Evolutionary conservation across 2,797 vertebrate genomes (phyloP).

Genomic region (Phaenicophaeus curvirostris): DNA sequence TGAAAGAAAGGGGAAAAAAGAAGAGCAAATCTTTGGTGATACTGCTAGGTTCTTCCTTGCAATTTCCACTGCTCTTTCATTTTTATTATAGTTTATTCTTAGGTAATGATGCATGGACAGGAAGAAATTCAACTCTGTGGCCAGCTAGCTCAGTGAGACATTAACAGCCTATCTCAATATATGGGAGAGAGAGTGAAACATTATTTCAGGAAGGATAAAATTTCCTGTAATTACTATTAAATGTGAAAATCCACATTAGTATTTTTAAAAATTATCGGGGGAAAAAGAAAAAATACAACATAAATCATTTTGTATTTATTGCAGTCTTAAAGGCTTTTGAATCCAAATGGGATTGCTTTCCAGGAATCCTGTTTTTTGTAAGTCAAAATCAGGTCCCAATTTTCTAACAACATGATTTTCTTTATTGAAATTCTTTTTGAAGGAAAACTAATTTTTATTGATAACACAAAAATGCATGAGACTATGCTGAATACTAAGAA

Average conservation of each 20-base stretch:
- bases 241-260: background rate
- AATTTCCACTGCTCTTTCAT: background rate
- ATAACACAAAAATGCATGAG: background rate
- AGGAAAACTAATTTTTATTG: background rate
- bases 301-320: background rate
- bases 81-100: background rate
- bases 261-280: background rate
- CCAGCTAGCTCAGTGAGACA: background rate
- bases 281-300: rapidly evolving
- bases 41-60: background rate
- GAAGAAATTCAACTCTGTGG: background rate
- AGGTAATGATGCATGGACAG: background rate
- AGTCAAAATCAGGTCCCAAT: background rate
- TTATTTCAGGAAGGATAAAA: background rate
- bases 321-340: background rate
- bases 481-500: background rate
- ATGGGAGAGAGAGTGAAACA: rapidly evolving
- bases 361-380: background rate
- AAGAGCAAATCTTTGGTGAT: background rate
- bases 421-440: background rate
- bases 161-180: background rate
- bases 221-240: background rate
- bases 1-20: background rate
- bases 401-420: background rate
- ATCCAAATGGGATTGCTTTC: background rate